A percentile compares a stretch with the other conserved stretches of the same genome.
Conservation (phyloP, 2,113 vertebrate species). For the Fukomys damarensis region DNA sequence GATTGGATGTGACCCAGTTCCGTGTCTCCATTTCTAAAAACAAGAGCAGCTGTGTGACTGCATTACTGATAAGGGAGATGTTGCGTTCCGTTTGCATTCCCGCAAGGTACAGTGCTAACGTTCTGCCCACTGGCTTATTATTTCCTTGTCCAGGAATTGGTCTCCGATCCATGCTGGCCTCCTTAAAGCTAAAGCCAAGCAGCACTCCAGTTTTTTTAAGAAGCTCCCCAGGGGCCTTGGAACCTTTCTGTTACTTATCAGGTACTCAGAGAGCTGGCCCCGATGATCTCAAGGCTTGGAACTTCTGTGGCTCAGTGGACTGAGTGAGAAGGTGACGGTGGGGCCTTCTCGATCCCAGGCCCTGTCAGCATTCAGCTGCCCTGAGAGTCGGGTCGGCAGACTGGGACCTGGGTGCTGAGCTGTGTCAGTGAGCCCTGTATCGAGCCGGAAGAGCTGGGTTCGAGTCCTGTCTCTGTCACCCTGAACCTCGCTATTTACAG, state of each 20-base stretch:
- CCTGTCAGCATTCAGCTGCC: neutral
- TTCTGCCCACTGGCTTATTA: slow-evolving; percentile 79
- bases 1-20: neutral
- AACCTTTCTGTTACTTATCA: neutral
- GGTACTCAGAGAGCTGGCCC: neutral
- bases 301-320: neutral
- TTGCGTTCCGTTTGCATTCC: slow-evolving; percentile 67
- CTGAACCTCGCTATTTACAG: neutral
- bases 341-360: neutral
- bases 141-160: slow-evolving; percentile 81
- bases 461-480: neutral
- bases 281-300: neutral
- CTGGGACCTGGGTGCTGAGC: neutral
- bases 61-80: slow-evolving; percentile 69
- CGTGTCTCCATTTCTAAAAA: neutral
- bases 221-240: neutral
- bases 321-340: neutral
- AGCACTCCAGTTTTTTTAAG: slow-evolving; percentile 49
- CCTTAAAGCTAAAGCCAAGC: slow-evolving; percentile 80
- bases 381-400: neutral
- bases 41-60: slow-evolving; percentile 58
- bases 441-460: neutral
- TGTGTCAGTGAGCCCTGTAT: neutral
- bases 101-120: slow-evolving; percentile 71
- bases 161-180: slow-evolving; percentile 79